Evolutionary conservation across 2,888 invertebrate genomes (phyloP), one percentile per base, ranked within the genome.

Genomic region (Hylaea fasciaria): DNA sequence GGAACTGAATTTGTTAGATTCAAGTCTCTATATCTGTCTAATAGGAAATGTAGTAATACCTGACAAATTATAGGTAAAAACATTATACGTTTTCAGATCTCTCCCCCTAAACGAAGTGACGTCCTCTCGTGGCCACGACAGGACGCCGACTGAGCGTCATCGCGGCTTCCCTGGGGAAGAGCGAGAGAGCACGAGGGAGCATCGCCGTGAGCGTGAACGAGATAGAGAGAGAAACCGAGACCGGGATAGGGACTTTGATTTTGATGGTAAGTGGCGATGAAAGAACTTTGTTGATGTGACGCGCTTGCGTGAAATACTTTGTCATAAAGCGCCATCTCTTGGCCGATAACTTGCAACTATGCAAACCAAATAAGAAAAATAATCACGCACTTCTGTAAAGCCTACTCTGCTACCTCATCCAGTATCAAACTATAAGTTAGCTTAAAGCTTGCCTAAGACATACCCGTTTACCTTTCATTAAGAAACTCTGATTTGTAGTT

Each of bases 101-200:
- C 83, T 93, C 0, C 92, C 92, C 0, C 74, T 93, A 0, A 92
- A 91, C 68, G 93, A 93, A 40, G 79, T 81, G 47, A 70, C 85
- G n/a, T 63, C 86, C 8, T 40, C 78, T n/a, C 85, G 89, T n/a
- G 86, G 89, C 17, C 88, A 91, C 64, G 92, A 93, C 45, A 72
- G 90, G 48, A 92, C 93, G 5, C 93, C 93, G 1, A 90, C 90
- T 1, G 92, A 92, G 1, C 75, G 86, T 16, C 87, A 89, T 51
- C 82, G 87, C 4, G 87, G 82, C 4, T 86, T 89, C 55, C 87
- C 87, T 2, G 87, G 85, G 61, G 76, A 85, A 39, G 89, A 88
- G 52, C 75, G 83, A 62, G 87, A 89, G 10, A 77, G 77, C 57
- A 70, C 77, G 11, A 83, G 89, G 66, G 91, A 91, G 64, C 86